phyloP scores from a whole-genome alignment of 2,888 invertebrate species.

The Hirtodrosophila histrioides region DNA sequence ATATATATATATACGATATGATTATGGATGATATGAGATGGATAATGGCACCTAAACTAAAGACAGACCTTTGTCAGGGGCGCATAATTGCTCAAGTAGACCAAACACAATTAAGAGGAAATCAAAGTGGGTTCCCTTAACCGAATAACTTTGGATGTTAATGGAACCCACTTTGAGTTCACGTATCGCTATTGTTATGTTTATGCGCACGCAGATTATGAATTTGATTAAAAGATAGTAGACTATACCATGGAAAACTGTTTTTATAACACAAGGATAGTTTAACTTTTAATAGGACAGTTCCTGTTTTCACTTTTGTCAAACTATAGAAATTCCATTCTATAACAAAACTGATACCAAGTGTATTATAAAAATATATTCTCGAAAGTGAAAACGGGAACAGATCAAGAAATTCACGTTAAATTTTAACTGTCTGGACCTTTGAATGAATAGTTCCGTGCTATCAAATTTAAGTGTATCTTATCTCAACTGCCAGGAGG shows the following conservation, averaged over 20 bases:
- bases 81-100: constrained; percentile 58
- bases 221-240: background rate
- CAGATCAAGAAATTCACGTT: background rate
- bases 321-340: too few species aligned
- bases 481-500: too few species aligned
- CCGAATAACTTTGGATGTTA: background rate
- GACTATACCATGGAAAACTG: background rate
- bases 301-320: background rate
- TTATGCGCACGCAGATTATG: constrained; percentile 6
- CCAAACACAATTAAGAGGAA: constrained; percentile 12
- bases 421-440: background rate
- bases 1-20: constrained; percentile 35
- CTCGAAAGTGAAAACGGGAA: background rate
- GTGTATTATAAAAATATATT: too few species aligned
- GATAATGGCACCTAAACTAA: constrained; percentile 20
- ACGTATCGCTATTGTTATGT: constrained; percentile 19
- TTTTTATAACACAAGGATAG: background rate
- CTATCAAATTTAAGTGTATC: too few species aligned
- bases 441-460: background rate
- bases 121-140: constrained; percentile 20
- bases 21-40: constrained; percentile 18
- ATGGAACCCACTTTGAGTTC: constrained; percentile 13
- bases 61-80: constrained; percentile 34
- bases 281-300: constrained; percentile 4
- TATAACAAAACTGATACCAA: too few species aligned